Evolutionary conservation across 2,113 vertebrate genomes (phyloP), one percentile per base, ranked within the genome.

Genomic region (Columba livia): DNA sequence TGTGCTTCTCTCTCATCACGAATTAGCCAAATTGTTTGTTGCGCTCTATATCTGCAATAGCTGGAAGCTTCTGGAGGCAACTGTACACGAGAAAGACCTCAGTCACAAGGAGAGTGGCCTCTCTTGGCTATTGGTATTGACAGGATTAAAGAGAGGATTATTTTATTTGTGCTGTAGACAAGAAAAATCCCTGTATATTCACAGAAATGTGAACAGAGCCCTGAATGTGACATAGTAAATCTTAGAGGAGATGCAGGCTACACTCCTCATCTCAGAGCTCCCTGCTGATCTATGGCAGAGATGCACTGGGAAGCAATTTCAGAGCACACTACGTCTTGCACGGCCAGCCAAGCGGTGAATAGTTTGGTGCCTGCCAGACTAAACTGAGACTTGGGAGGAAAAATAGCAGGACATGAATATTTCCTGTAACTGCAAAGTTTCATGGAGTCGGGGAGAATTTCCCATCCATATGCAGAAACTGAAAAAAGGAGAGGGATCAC

Each of bases 111-210:
- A 40, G 8, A 89, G 72, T n/a, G 74, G 79, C 69, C 82, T 77
- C 66, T 88, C 12, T 54, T 21, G 69, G 65, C 53, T 90, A 53
- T 25, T 44, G 54, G 42, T 13, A 32, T 29, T 24, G 75, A 32
- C 62, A 83, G 62, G 47, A 79, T 77, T 89, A 74, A 53, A 77
- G 64, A 80, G 15, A 71, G 36, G 72, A 54, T 92, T 88, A 67
- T 71, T 94, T 83, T 60, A 85, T 89, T 91, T 74, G 42, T 56
- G 78, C 54, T 84, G 75, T 20, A 91, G 79, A 89, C 82, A 71
- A 87, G 79, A 88, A 90, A 88, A 90, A 83, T 50, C 89, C 64
- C 69, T 91, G 92, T 92, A 61, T 69, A 88, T 85, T 91, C 93
- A 70, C n/a, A 64, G 79, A 79, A 86, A 84, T 50, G 71, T 79